Conservation (phyloP, 2,113 vertebrate species). For the Nannospalax galili region DNA sequence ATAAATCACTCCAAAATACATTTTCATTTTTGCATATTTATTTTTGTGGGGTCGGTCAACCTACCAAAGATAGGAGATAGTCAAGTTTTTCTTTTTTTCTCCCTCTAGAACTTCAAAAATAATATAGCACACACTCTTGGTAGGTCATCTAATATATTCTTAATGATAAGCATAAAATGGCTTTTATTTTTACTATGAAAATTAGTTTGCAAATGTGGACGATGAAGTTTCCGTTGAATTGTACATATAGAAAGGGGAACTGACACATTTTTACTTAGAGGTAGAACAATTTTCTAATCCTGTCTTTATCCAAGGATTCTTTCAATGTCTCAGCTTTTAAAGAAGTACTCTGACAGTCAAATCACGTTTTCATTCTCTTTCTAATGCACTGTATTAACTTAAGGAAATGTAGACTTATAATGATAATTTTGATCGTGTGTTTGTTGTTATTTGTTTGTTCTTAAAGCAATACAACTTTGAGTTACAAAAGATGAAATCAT, state of each 20-base stretch:
- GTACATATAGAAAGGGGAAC: neutral
- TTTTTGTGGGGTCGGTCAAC: slow-evolving; percentile 20
- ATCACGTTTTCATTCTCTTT: neutral
- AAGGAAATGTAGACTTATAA: neutral
- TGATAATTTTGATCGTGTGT: neutral
- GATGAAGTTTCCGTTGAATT: neutral
- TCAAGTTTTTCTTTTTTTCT: neutral
- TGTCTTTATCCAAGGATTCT: neutral
- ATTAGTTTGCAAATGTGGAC: slow-evolving; percentile 23
- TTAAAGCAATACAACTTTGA: slow-evolving; percentile 11
- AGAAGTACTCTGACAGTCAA: neutral
- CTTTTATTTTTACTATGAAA: slow-evolving; percentile 5
- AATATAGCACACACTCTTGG: neutral
- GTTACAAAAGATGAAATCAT: neutral
- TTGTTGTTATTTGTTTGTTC: neutral
- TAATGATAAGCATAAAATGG: neutral
- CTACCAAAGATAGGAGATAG: neutral
- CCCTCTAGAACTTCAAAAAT: neutral
- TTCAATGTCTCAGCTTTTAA: neutral
- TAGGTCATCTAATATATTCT: neutral
- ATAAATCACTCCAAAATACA: slow-evolving; percentile 20
- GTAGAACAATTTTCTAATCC: neutral
- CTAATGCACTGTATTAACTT: neutral
- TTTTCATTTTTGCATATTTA: neutral
- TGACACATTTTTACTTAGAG: neutral